Percentiles rank a stretch among this genome's conserved stretches.
phyloP scores from a whole-genome alignment of 2,888 invertebrate species.

The Drosophila cognata region DNA sequence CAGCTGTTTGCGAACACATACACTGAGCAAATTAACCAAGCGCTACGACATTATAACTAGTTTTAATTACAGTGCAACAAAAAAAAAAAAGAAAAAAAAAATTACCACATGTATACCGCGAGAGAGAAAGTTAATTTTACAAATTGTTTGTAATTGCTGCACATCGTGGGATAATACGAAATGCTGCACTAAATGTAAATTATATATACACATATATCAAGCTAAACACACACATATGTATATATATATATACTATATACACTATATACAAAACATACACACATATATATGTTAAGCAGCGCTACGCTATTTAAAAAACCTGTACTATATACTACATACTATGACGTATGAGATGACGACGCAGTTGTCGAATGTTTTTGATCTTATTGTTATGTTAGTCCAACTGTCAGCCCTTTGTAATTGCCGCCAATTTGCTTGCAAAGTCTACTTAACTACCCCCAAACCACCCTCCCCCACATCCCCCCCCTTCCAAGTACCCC shows the following conservation, averaged over 20 bases:
- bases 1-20: conserved; percentile 81
- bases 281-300: conserved; percentile 35
- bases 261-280: conserved; percentile 22
- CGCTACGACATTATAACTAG: conserved; percentile 48
- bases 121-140: conserved; percentile 56
- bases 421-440: conserved; percentile 77
- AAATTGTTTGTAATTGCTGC: conserved; percentile 69
- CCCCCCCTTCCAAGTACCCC: background rate
- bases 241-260: conserved; percentile 14
- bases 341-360: conserved; percentile 55
- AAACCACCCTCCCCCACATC: conserved; percentile 1
- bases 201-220: conserved; percentile 35
- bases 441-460: conserved; percentile 20
- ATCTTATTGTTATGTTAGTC: conserved; percentile 61
- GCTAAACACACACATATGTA: background rate
- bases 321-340: conserved; percentile 66
- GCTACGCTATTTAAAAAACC: conserved; percentile 61
- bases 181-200: conserved; percentile 65
- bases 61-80: conserved; percentile 42
- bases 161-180: conserved; percentile 20
- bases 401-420: conserved; percentile 57
- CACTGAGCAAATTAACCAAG: conserved; percentile 21
- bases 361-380: conserved; percentile 45
- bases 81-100: background rate
- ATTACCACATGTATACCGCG: background rate